Evolutionary conservation across 2,113 vertebrate species (phyloP).

Genomic region (Piprites chloris): DNA sequence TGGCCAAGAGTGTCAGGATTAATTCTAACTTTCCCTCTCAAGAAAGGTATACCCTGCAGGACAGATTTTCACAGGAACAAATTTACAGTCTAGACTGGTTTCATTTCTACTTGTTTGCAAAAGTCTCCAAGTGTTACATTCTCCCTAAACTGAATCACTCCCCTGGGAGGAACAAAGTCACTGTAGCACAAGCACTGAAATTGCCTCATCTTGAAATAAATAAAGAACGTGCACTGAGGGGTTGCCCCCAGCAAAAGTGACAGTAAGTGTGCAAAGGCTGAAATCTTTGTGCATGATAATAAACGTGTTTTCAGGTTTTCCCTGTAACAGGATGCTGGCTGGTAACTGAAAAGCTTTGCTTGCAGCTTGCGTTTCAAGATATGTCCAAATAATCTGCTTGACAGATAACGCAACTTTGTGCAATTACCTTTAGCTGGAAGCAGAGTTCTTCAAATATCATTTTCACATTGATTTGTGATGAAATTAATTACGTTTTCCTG

Average conservation of each 20-base stretch:
- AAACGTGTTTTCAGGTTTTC: background rate
- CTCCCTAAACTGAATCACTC: background rate
- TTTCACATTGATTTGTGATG: constrained; percentile 63
- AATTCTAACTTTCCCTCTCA: background rate
- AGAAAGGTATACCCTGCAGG: background rate
- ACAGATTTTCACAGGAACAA: background rate
- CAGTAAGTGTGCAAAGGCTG: background rate
- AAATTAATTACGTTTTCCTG: constrained; percentile 57
- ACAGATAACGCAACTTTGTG: constrained; percentile 14
- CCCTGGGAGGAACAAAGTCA: background rate
- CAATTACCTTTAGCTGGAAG: constrained; percentile 50
- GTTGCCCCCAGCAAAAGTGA: background rate
- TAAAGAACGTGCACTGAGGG: background rate
- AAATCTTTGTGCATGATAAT: background rate
- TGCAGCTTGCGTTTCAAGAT: constrained; percentile 13
- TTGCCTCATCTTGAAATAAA: background rate
- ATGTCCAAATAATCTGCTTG: constrained; percentile 21
- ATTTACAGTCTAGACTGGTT: background rate
- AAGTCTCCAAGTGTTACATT: background rate
- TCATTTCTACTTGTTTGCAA: background rate
- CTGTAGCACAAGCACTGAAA: background rate
- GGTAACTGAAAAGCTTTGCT: background rate
- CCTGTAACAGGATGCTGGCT: background rate
- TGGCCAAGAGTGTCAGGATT: background rate
- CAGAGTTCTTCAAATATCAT: constrained; percentile 53